These are phyloP conservation scores for Tetrapedia diversipes DNA, from an alignment of 2,888 invertebrate species.

Conservation along the genomic window DNA sequence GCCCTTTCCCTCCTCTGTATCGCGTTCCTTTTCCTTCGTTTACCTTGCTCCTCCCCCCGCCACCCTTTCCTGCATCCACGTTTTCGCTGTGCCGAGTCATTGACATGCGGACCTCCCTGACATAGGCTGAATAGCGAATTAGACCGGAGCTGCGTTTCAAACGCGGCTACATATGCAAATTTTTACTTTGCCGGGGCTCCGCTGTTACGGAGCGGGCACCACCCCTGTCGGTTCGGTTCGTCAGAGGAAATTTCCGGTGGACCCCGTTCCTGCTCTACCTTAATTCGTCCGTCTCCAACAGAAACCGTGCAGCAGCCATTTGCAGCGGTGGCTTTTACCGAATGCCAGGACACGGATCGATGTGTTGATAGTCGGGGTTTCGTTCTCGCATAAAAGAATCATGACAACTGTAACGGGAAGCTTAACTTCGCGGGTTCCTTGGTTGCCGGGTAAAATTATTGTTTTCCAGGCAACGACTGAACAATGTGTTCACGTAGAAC, in stretches of 20 bases:
- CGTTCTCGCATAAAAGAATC: too few species aligned
- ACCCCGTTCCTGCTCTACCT: slow-evolving; percentile 3
- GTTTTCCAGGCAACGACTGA: too few species aligned
- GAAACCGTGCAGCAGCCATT: slow-evolving; percentile 5
- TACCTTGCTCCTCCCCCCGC: slow-evolving; percentile 9
- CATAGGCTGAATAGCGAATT: slow-evolving; percentile 56
- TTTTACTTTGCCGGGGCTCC: slow-evolving; percentile 49
- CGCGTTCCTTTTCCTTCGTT: slow-evolving; percentile 28
- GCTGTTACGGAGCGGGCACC: slow-evolving; percentile 15
- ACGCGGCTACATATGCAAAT: slow-evolving; percentile 53
- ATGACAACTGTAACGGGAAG: too few species aligned
- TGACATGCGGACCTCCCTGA: slow-evolving; percentile 44
- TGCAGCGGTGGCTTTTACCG: not conserved
- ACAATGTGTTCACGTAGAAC: too few species aligned
- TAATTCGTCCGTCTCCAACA: slow-evolving; percentile 2
- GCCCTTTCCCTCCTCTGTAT: slow-evolving; percentile 15
- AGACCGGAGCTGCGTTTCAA: slow-evolving; percentile 50
- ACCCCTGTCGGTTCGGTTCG: slow-evolving; percentile 5
- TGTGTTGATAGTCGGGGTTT: too few species aligned
- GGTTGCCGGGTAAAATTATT: too few species aligned
- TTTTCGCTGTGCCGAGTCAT: slow-evolving; percentile 39
- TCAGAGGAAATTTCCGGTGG: slow-evolving; percentile 38
- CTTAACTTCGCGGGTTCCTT: too few species aligned
- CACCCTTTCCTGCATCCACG: not conserved
- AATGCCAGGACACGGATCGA: not conserved